Conservation (phyloP, 2,888 invertebrate genomes). For the Baronia brevicornis region DNA sequence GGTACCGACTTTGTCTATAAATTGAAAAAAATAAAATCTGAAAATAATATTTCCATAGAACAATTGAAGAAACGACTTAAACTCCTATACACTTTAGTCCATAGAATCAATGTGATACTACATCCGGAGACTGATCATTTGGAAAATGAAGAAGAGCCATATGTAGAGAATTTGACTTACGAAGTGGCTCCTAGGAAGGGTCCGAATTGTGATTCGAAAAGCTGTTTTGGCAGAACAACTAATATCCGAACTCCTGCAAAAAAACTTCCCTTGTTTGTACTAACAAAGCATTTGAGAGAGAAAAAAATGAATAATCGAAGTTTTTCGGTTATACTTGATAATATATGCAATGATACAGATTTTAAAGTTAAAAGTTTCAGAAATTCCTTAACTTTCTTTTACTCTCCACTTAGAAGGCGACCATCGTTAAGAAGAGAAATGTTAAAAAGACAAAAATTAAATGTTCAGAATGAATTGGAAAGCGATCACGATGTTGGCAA, state of each 20-base stretch:
- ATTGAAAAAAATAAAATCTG: conserved; percentile 28
- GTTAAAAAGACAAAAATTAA: conserved; percentile 35
- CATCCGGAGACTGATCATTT: conserved; percentile 52
- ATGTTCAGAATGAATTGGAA: conserved; percentile 21
- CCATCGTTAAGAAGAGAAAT: conserved; percentile 52
- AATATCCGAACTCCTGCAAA: conserved; percentile 43
- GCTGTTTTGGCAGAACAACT: conserved; percentile 45
- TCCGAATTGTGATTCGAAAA: conserved; percentile 37
- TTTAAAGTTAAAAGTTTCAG: conserved; percentile 25
- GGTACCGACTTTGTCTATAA: conserved; percentile 36
- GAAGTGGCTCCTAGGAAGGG: conserved; percentile 35
- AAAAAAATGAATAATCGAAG: conserved; percentile 46
- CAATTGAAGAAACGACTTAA: conserved; percentile 54
- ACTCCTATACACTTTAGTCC: conserved; percentile 53
- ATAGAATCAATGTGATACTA: conserved; percentile 43
- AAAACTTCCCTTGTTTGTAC: conserved; percentile 40
- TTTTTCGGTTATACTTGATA: conserved; percentile 55
- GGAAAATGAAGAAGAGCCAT: conserved; percentile 33
- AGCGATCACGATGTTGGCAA: conserved; percentile 17
- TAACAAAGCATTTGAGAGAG: conserved; percentile 44
- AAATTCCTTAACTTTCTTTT: conserved; percentile 46
- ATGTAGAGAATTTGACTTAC: conserved; percentile 37
- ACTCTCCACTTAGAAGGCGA: conserved; percentile 45
- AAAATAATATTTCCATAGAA: conserved; percentile 33
- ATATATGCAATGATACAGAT: conserved; percentile 40